Conservation (phyloP, 2,113 vertebrate species). For the Emydocephalus ijimae region DNA sequence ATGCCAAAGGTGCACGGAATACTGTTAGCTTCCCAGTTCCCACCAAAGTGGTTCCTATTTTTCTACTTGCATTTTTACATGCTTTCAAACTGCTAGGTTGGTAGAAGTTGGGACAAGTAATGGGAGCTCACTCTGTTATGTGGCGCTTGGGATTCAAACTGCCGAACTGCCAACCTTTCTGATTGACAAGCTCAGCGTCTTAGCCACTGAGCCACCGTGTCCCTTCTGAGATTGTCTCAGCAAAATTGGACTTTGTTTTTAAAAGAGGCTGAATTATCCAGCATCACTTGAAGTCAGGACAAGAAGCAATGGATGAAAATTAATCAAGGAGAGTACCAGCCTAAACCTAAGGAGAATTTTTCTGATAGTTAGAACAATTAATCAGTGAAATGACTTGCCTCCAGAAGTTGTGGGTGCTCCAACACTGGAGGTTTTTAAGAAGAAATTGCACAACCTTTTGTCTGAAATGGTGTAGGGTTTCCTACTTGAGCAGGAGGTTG, state of each 20-base stretch:
- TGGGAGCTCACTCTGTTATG: too few relatives aligned
- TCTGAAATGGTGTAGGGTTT: not conserved
- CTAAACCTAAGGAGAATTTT: not conserved
- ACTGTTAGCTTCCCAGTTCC: too few relatives aligned
- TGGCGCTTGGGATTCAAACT: too few relatives aligned
- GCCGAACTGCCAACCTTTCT: too few relatives aligned
- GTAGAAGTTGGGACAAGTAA: too few relatives aligned
- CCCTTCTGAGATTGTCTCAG: not conserved
- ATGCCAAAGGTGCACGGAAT: too few relatives aligned
- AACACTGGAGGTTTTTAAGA: not conserved
- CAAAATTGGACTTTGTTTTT: not conserved
- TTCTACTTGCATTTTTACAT: too few relatives aligned
- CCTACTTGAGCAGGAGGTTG: not conserved
- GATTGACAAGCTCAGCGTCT: too few relatives aligned
- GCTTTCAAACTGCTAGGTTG: too few relatives aligned
- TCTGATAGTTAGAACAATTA: not conserved
- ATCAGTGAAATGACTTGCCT: not conserved
- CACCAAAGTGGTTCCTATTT: too few relatives aligned
- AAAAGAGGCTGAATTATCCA: not conserved
- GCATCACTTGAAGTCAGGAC: not conserved
- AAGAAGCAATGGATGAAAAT: not conserved
- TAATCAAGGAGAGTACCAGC: not conserved
- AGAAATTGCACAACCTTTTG: not conserved
- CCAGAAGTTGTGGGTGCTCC: not conserved
- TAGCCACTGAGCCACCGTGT: too few relatives aligned